Evolutionary conservation across 2,113 vertebrate species (phyloP).

Genomic region (Carlito syrichta): DNA sequence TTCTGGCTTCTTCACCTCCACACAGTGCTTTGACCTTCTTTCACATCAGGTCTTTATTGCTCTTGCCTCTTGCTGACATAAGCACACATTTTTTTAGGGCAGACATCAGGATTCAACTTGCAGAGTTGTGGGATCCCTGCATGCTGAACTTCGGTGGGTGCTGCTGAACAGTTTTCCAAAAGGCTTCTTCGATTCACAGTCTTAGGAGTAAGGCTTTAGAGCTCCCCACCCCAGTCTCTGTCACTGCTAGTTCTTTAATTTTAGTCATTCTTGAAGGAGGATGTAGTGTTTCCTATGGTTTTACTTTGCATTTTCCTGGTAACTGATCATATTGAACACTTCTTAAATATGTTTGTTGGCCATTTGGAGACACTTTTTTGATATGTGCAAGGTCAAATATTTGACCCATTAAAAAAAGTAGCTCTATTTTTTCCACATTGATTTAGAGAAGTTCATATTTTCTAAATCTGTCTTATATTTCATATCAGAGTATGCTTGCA

Average conservation of each 20-base stretch:
- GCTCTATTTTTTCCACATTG: background rate
- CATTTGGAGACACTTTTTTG: background rate
- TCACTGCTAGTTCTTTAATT: background rate
- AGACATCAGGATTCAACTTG: background rate
- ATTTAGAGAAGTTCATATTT: background rate
- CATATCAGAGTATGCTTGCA: background rate
- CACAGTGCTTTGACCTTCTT: no score
- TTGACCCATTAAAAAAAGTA: background rate
- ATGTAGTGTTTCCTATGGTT: background rate
- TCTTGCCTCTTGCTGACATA: background rate
- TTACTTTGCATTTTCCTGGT: background rate
- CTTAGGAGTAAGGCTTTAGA: background rate
- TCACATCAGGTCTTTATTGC: background rate
- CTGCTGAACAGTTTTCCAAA: background rate
- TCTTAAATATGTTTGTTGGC: background rate
- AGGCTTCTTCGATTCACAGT: background rate
- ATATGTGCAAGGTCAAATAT: background rate
- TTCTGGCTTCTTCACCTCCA: background rate
- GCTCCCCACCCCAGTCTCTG: background rate
- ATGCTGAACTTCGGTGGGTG: rapidly evolving
- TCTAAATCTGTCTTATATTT: background rate
- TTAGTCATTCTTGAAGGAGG: background rate
- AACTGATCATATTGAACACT: background rate
- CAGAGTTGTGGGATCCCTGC: rapidly evolving
- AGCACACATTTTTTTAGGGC: no score